Percentiles rank a stretch among this genome's conserved stretches.
Evolutionary conservation across 92 coral and sea anemone species (phyloP).

Genomic region (Palythoa caribaeorum): DNA sequence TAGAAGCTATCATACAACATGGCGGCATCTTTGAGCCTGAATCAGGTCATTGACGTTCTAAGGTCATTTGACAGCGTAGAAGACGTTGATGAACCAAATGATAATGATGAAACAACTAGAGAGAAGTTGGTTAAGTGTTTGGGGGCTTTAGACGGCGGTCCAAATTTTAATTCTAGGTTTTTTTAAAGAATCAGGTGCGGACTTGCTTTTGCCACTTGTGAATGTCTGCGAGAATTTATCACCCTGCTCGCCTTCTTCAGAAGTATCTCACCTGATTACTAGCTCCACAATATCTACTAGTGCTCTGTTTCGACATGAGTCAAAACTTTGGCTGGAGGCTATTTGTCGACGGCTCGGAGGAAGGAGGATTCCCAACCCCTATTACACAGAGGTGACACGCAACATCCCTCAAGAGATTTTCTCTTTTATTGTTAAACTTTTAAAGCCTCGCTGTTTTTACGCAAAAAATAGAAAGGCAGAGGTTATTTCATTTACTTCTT

Average conservation of each 20-base stretch:
- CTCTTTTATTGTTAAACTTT: conserved; percentile 49
- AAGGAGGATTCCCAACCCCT: conserved; percentile 64
- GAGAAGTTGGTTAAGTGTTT: conserved; percentile 4
- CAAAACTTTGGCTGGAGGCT: conserved; percentile 55
- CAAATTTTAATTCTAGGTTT: background rate
- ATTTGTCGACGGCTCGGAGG: conserved; percentile 62
- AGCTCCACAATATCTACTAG: conserved; percentile 20
- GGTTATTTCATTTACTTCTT: conserved; percentile 67
- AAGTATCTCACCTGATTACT: conserved; percentile 4
- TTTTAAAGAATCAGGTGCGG: conserved; percentile 5
- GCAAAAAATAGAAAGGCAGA: conserved; percentile 72
- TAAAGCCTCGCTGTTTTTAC: conserved; percentile 65
- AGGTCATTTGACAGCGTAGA: conserved; percentile 11
- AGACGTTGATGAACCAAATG: conserved; percentile 4
- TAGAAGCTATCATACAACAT: conserved; percentile 6
- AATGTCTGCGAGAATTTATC: background rate
- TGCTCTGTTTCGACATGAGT: conserved; percentile 30
- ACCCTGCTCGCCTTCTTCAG: background rate
- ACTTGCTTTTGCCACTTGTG: conserved; percentile 1
- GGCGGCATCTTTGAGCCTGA: conserved; percentile 9
- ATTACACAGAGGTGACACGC: conserved; percentile 53
- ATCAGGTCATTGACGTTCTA: background rate
- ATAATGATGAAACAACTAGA: background rate
- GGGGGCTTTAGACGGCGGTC: background rate
- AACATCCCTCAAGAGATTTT: conserved; percentile 66